These are phyloP conservation scores for Dicrurus megarhynchus DNA, from an alignment of 2,113 vertebrate species.

Conservation along the genomic window DNA sequence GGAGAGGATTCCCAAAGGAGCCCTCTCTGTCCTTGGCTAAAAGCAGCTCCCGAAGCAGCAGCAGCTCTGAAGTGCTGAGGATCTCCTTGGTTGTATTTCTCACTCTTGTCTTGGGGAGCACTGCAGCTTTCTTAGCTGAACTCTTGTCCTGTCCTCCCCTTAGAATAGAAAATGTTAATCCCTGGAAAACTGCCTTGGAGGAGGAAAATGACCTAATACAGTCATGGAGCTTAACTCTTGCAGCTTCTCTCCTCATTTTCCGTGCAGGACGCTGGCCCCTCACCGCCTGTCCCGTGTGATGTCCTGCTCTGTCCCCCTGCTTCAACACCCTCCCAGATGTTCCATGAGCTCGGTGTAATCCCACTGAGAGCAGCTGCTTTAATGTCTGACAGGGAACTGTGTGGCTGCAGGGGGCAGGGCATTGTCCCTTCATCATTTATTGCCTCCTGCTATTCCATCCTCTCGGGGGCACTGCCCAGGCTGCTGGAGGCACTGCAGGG, in stretches of 20 bases:
- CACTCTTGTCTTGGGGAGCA: background rate
- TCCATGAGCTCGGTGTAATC: background rate
- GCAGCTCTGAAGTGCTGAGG: background rate
- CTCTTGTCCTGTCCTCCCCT: background rate
- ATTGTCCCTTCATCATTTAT: background rate
- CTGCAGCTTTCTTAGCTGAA: background rate
- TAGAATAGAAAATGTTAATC: background rate
- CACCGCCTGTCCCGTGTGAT: background rate
- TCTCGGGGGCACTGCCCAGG: background rate
- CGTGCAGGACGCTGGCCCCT: background rate
- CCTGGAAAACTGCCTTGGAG: background rate
- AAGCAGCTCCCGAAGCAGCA: background rate
- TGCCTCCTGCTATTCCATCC: background rate
- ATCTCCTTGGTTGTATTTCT: background rate
- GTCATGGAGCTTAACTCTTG: background rate
- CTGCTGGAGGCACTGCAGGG: background rate
- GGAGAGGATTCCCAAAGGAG: background rate
- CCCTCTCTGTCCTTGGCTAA: background rate
- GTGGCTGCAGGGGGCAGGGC: background rate
- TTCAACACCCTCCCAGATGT: background rate
- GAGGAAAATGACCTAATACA: background rate
- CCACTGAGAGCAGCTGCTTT: background rate
- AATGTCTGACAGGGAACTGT: accelerated
- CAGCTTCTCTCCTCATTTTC: background rate
- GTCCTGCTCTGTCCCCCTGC: background rate